A percentile compares a stretch with the other conserved stretches of the same genome.
Conservation (phyloP, 1,140 invertebrate genomes). For the Lycorma delicatula region DNA sequence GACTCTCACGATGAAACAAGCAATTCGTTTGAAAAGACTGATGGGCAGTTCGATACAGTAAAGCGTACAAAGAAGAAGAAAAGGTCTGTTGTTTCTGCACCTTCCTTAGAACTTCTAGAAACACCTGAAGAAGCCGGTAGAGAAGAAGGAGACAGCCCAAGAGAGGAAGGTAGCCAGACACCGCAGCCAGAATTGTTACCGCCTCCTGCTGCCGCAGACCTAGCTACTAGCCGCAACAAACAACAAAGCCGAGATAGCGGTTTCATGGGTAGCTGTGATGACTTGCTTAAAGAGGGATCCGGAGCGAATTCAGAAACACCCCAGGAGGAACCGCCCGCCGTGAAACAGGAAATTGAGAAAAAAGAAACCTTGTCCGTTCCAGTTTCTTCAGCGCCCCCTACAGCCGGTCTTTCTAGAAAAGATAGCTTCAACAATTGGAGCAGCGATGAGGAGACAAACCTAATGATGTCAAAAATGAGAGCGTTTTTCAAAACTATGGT, state of each 20-base stretch:
- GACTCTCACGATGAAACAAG: constrained; percentile 63
- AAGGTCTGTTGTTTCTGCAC: constrained; percentile 37
- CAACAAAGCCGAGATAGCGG: constrained; percentile 78
- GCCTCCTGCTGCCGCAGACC: neutral
- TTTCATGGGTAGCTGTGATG: constrained; percentile 80
- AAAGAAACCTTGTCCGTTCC: constrained; percentile 15
- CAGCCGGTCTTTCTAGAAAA: constrained; percentile 57
- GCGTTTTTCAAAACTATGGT: constrained; percentile 86
- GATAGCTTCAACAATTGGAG: constrained; percentile 91
- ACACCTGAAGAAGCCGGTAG: constrained; percentile 41
- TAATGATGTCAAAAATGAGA: constrained; percentile 91
- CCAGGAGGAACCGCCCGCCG: constrained; percentile 14
- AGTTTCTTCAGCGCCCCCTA: constrained; percentile 35
- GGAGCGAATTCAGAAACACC: constrained; percentile 20
- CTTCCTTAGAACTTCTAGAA: constrained; percentile 31
- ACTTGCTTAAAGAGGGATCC: constrained; percentile 53
- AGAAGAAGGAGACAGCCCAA: constrained; percentile 40
- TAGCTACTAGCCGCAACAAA: constrained; percentile 42
- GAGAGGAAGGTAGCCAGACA: neutral
- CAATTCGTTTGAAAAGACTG: constrained; percentile 51
- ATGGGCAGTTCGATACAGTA: constrained; percentile 69
- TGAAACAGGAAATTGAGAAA: constrained; percentile 14
- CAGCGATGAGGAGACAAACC: constrained; percentile 84
- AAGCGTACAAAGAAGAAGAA: constrained; percentile 68
- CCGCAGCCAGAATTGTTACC: neutral